Conservation (phyloP, 2,888 invertebrate genomes). For the Pachymerium ferrugineum region DNA sequence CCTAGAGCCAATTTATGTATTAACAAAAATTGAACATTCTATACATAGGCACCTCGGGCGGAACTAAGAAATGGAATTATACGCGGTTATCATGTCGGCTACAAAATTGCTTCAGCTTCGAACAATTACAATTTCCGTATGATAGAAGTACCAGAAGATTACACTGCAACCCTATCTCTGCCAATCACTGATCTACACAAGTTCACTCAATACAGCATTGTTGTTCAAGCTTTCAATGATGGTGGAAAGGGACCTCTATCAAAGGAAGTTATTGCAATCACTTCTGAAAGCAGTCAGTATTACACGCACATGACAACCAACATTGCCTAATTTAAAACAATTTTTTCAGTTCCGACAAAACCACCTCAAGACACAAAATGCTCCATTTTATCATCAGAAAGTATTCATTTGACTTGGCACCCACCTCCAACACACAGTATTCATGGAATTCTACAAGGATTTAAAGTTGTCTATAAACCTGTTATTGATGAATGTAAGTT, state of each 20-base stretch:
- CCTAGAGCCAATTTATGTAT: no score
- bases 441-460: no score
- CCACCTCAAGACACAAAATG: no score
- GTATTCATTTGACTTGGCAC: no score
- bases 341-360: no score
- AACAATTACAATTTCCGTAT: neutral
- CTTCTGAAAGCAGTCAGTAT: constrained; percentile 48
- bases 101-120: neutral
- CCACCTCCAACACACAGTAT: no score
- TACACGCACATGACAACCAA: no score
- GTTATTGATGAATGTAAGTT: no score
- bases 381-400: no score
- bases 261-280: constrained; percentile 42
- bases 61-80: constrained; percentile 5
- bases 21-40: no score
- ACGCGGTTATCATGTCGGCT: constrained; percentile 5
- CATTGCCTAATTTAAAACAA: no score
- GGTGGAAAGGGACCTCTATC: constrained; percentile 46
- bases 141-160: constrained; percentile 1
- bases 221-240: constrained; percentile 46
- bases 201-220: constrained; percentile 46
- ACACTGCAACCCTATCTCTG: neutral
- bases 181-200: neutral
- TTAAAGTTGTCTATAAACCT: no score
- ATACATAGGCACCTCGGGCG: neutral